These are phyloP conservation scores for Chrysaora quinquecirrha DNA, from an alignment of 30 jellyfish, hydroid and myxozoan species.

Conservation along the genomic window DNA sequence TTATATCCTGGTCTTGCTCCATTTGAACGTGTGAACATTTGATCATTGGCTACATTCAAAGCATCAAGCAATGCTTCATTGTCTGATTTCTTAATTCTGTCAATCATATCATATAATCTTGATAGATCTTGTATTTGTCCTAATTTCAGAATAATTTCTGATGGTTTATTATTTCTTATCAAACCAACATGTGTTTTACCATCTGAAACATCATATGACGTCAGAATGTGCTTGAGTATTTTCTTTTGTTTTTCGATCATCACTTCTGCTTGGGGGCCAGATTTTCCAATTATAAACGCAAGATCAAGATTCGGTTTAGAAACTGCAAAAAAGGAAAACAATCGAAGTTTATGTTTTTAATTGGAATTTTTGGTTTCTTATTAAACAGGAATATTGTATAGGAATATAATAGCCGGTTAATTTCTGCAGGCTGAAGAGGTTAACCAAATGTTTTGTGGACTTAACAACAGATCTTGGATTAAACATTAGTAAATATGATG, in stretches of 20 bases:
- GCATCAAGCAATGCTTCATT: slow-evolving; percentile 19
- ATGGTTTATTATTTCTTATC: slow-evolving; percentile 31
- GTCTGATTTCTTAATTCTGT: not conserved
- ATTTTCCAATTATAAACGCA: slow-evolving; percentile 66
- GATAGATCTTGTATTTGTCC: slow-evolving; percentile 8
- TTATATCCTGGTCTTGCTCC: slow-evolving; percentile 82
- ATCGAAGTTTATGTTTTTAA: no score
- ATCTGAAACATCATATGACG: slow-evolving; percentile 66
- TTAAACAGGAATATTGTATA: no score
- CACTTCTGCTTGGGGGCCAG: slow-evolving; percentile 42
- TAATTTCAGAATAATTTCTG: slow-evolving; percentile 37
- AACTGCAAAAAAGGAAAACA: slow-evolving; percentile 24
- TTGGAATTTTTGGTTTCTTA: no score
- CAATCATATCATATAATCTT: not conserved
- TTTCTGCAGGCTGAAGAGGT: no score
- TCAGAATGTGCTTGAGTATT: slow-evolving; percentile 52
- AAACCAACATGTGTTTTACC: slow-evolving; percentile 78
- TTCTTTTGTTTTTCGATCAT: slow-evolving; percentile 39
- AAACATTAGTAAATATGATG: no score
- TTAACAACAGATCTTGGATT: no score
- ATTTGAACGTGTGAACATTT: slow-evolving; percentile 36
- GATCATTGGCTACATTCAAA: slow-evolving; percentile 18
- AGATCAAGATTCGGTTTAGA: slow-evolving; percentile 56
- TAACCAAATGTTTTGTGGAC: no score
- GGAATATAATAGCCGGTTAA: no score